Percentiles rank a stretch among this genome's conserved stretches.
These are phyloP conservation scores for Podarcis lilfordi DNA, from an alignment of 2,797 vertebrate species.

Conservation along the genomic window DNA sequence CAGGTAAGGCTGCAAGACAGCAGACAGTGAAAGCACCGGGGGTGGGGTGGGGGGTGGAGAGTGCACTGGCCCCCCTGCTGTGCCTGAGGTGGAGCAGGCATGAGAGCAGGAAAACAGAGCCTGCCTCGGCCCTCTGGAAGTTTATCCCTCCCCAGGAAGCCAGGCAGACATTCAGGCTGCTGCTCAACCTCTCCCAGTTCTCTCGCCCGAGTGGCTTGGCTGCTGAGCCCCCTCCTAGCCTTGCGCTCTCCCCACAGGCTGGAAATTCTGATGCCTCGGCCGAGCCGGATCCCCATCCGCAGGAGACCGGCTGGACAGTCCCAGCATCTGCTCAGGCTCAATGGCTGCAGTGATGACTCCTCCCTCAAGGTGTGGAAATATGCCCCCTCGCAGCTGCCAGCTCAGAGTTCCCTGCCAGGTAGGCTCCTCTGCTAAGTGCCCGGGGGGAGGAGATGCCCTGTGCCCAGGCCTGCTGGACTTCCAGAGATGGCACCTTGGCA, in stretches of 20 bases:
- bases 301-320: constrained; percentile 43
- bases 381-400: constrained; percentile 62
- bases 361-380: constrained; percentile 74
- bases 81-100: background rate
- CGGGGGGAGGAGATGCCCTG: too few relatives aligned
- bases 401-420: constrained; percentile 62
- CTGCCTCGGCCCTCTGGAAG: background rate
- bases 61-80: too few relatives aligned
- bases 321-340: constrained; percentile 33
- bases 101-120: background rate
- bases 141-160: background rate
- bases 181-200: background rate
- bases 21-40: too few relatives aligned
- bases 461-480: accelerated
- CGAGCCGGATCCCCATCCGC: constrained; percentile 79
- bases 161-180: too few relatives aligned
- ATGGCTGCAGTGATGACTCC: constrained; percentile 51
- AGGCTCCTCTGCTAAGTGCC: background rate
- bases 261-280: constrained; percentile 54
- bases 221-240: too few relatives aligned
- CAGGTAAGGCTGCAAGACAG: background rate
- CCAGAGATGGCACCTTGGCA: background rate
- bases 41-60: background rate
- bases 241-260: constrained; percentile 24
- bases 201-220: background rate